Base-by-base conservation (phyloP, 2,888 invertebrate species). In the Drosophila aldrichi region DNA sequence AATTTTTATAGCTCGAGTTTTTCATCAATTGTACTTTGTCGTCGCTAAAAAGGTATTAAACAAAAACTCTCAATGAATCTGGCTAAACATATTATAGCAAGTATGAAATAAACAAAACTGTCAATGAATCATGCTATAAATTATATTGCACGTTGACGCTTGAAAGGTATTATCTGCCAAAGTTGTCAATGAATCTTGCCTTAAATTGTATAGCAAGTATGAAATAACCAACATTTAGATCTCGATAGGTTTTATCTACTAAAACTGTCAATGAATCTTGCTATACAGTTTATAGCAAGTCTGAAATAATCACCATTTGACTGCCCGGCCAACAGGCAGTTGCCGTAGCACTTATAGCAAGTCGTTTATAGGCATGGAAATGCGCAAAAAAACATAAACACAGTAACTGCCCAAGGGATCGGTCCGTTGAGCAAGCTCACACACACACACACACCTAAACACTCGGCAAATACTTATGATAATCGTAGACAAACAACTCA, bases 401-500 rank as follows among this genome's bases (percentile, higher is more conserved):
- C 20, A 36, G 16, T 43, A 65, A 57, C 59, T 51, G 43, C 32
- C 62, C 29, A 25, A 69, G 16, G 48, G 38, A 67, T 54, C 54
- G 38, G 40, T 57, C 18, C 56, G 38, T 16, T 56, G 59, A 51
- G 36, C 67, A 57, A 18, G 58, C 58, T 29, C 52, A 52, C 70
- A 22, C 20, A 22, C 20, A 22, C 20, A 43, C 12, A 36, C 6
- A 14, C 6, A 38, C 16, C 7, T 7, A 6, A 8, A 38, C 34
- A 38, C 36, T 41, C 22, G 20, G 36, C 14, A 36, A 52, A 52
- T 54, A 25, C 54, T 54, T 54, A 68, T 68, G 60, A 44, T 68
- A 51, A 70, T 61, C 57, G 46, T 36, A 63, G 66, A 18, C 40
- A 63, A 54, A 54, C 52, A 66, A 54, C 40, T 18, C 62, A 32